These are phyloP conservation scores for Opisthocomus hoazin DNA, from an alignment of 2,113 vertebrate species.

Conservation along the genomic window DNA sequence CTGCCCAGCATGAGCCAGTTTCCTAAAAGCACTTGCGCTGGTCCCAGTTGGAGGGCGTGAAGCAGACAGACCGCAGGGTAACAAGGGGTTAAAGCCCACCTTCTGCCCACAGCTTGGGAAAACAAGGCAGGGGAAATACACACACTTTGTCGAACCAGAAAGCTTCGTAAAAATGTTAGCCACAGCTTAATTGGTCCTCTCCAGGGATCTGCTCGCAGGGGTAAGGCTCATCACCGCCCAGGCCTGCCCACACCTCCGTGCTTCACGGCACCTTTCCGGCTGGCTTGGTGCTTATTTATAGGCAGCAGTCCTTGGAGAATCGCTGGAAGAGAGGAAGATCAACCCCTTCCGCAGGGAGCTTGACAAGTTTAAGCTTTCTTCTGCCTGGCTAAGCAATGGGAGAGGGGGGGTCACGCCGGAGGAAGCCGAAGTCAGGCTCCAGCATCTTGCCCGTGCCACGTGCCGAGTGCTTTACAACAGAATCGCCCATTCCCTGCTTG, in stretches of 20 bases:
- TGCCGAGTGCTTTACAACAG: neutral
- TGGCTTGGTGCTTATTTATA: neutral
- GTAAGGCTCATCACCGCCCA: neutral
- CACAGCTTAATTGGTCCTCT: neutral
- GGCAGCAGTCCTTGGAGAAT: neutral
- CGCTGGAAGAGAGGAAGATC: neutral
- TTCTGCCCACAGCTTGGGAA: neutral
- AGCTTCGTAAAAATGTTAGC: neutral
- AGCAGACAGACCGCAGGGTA: neutral
- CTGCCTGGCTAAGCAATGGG: neutral
- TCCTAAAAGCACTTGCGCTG: neutral
- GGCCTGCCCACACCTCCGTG: neutral
- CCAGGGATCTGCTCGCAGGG: neutral
- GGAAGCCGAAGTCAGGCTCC: neutral
- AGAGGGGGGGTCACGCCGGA: accelerated
- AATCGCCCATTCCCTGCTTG: neutral
- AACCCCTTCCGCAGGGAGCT: neutral
- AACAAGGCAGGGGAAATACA: neutral
- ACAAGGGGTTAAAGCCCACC: neutral
- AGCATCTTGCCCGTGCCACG: accelerated
- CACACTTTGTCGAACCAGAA: neutral
- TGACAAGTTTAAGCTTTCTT: neutral
- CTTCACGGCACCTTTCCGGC: neutral
- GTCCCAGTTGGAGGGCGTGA: neutral
- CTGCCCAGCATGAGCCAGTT: neutral